Evolutionary conservation across 2,113 vertebrate genomes (phyloP).

Genomic region (Cariama cristata): DNA sequence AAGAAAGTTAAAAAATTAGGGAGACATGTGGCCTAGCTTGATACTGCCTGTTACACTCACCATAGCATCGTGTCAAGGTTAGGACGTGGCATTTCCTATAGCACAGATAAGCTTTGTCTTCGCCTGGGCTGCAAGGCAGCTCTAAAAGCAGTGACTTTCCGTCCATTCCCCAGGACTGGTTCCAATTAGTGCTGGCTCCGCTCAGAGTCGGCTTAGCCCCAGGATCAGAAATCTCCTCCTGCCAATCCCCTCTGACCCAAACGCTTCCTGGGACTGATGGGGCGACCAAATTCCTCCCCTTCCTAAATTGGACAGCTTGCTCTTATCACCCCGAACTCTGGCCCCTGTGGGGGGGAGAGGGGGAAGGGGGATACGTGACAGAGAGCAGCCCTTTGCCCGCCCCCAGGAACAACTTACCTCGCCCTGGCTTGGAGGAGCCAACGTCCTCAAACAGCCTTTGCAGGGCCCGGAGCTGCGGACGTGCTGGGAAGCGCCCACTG

Average conservation of each 20-base stretch:
- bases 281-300: background rate
- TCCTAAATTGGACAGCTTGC: conserved; percentile 45
- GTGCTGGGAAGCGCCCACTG: rapidly evolving
- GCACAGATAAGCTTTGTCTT: conserved; percentile 52
- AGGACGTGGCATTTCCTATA: background rate
- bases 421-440: rapidly evolving
- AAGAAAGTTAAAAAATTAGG: background rate
- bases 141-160: background rate
- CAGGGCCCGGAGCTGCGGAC: background rate
- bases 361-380: background rate
- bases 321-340: background rate
- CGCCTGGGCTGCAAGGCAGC: background rate
- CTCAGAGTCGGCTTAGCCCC: background rate
- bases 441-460: background rate
- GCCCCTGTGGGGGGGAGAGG: background rate
- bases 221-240: conserved; percentile 25
- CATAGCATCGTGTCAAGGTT: background rate
- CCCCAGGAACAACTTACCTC: background rate
- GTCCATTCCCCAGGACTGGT: background rate
- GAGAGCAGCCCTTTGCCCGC: background rate
- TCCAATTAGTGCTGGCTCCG: conserved; percentile 34
- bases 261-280: conserved; percentile 51
- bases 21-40: background rate
- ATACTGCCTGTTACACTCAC: rapidly evolving
- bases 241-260: conserved; percentile 52